Percentiles rank a stretch among this genome's conserved stretches.
phyloP scores from a whole-genome alignment of 2,797 vertebrate genomes.

The Steatocranus sp. region DNA sequence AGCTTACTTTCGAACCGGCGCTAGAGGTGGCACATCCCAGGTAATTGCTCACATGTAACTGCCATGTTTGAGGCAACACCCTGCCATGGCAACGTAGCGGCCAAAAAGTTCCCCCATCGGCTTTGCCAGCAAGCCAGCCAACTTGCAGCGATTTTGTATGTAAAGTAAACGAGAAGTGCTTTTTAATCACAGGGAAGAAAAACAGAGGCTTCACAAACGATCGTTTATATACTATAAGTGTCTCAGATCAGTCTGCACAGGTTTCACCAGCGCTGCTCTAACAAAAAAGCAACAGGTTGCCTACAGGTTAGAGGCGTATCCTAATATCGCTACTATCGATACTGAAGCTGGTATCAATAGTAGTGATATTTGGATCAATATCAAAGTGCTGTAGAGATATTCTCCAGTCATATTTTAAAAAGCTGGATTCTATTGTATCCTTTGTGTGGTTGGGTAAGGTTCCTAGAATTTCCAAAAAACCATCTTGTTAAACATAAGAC shows the following conservation, averaged over 20 bases:
- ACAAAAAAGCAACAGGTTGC: neutral
- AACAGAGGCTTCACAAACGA: neutral
- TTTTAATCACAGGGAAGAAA: slow-evolving; percentile 7
- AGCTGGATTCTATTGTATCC: no score
- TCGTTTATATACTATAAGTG: neutral
- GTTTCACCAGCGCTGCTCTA: neutral
- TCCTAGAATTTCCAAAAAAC: neutral
- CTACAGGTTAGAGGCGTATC: neutral
- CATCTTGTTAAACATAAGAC: neutral
- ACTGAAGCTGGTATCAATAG: neutral
- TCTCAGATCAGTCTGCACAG: neutral
- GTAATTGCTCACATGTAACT: neutral
- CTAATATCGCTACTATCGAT: neutral
- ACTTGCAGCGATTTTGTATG: neutral
- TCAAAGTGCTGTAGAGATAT: neutral
- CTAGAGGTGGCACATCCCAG: neutral
- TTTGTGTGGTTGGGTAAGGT: no score
- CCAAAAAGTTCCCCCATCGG: neutral
- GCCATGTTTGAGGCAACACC: neutral
- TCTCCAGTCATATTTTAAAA: no score
- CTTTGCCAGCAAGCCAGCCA: neutral
- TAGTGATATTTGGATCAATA: neutral
- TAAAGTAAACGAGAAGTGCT: neutral
- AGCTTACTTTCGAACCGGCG: neutral
- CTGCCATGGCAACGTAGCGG: neutral